phyloP scores from a whole-genome alignment of 2,888 invertebrate species.

The Julus scanicus region DNA sequence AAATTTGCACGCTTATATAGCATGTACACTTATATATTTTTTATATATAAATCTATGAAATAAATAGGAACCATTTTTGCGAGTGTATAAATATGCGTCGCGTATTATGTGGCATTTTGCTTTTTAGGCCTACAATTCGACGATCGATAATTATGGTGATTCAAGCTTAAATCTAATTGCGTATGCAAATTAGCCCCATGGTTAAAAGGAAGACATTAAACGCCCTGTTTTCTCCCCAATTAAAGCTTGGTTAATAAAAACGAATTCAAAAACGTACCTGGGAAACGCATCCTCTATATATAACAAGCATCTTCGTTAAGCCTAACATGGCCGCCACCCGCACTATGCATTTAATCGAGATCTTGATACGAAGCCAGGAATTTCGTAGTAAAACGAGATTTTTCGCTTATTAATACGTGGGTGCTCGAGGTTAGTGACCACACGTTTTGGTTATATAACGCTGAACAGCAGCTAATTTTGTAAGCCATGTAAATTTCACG shows the following conservation, averaged over 20 bases:
- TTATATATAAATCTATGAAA: background rate
- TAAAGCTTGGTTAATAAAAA: conserved; percentile 9
- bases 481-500: background rate
- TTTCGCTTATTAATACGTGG: background rate
- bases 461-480: background rate
- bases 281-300: background rate
- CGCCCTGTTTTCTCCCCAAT: background rate
- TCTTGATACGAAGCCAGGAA: background rate
- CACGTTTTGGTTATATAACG: background rate
- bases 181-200: conserved; percentile 20
- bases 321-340: conserved; percentile 27
- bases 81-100: background rate
- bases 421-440: background rate
- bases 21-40: background rate
- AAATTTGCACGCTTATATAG: background rate
- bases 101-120: background rate
- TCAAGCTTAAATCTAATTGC: background rate
- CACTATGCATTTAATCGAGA: background rate
- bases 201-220: background rate
- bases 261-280: background rate
- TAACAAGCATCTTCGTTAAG: background rate
- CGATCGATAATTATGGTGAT: conserved; percentile 10
- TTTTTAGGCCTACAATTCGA: background rate
- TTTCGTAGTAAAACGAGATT: background rate
- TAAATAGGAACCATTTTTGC: background rate